These are phyloP conservation scores for Gymnogyps californianus DNA, from an alignment of 2,113 vertebrate genomes.

Conservation along the genomic window DNA sequence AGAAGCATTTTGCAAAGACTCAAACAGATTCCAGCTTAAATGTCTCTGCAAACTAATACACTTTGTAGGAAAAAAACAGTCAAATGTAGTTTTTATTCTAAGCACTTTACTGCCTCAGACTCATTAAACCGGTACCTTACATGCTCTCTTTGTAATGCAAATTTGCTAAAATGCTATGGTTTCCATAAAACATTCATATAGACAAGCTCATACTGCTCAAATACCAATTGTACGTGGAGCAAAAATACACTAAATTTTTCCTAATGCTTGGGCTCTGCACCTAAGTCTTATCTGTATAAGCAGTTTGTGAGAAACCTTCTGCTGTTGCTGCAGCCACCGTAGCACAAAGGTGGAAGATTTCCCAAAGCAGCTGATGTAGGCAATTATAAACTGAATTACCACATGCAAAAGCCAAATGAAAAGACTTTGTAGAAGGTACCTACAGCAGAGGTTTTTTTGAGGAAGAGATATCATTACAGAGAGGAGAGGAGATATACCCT, in stretches of 20 bases:
- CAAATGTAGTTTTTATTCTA: conserved; percentile 26
- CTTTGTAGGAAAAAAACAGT: background rate
- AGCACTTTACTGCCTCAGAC: conserved; percentile 18
- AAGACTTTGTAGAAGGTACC: background rate
- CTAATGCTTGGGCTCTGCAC: background rate
- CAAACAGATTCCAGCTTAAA: background rate
- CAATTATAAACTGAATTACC: conserved; percentile 29
- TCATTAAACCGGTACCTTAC: conserved; percentile 36
- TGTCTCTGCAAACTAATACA: background rate
- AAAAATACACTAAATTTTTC: conserved; percentile 9
- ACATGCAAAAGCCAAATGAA: conserved; percentile 7
- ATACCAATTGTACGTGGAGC: background rate
- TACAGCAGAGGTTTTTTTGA: background rate
- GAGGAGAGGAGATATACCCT: background rate
- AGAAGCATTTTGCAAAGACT: background rate
- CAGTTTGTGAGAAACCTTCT: conserved; percentile 12
- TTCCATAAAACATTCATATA: conserved; percentile 34
- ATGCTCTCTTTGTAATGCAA: conserved; percentile 50
- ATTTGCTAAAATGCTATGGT: conserved; percentile 43
- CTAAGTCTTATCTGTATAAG: conserved; percentile 2
- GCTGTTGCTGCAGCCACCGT: background rate
- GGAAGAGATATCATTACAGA: background rate
- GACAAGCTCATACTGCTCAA: conserved; percentile 20
- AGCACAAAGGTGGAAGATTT: conserved; percentile 35
- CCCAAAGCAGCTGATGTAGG: conserved; percentile 30